Evolutionary conservation across 1,140 invertebrate genomes (phyloP).

Genomic region (Drosophila cardini): DNA sequence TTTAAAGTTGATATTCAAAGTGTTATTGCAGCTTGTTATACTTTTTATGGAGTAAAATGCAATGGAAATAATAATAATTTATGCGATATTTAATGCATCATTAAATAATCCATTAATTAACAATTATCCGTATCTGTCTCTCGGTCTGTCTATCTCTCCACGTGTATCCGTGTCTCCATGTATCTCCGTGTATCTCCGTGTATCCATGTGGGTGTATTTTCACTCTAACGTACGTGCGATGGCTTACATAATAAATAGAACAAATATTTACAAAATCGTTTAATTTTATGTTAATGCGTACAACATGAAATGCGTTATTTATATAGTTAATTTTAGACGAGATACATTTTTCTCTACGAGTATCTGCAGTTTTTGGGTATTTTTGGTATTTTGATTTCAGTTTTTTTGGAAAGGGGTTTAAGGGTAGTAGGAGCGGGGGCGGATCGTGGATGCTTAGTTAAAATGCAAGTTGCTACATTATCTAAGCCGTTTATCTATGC

Average conservation of each 20-base stretch:
- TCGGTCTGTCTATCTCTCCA: neutral
- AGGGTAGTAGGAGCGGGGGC: too few species aligned
- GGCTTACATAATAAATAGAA: constrained; percentile 68
- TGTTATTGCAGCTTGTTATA: constrained; percentile 41
- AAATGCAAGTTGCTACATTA: constrained; percentile 47
- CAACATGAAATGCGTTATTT: constrained; percentile 37
- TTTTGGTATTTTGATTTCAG: too few species aligned
- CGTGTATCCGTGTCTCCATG: too few species aligned
- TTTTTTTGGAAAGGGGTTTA: too few species aligned
- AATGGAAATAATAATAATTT: constrained; percentile 68
- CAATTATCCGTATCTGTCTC: constrained; percentile 62
- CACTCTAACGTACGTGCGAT: constrained; percentile 55
- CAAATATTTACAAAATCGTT: constrained; percentile 72
- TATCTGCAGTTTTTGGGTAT: constrained; percentile 48
- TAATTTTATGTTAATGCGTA: constrained; percentile 35
- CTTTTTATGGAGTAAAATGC: constrained; percentile 59
- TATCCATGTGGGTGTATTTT: constrained; percentile 26
- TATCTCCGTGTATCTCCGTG: neutral
- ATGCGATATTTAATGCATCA: constrained; percentile 76
- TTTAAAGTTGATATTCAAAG: constrained; percentile 48
- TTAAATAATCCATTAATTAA: constrained; percentile 82
- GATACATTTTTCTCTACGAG: constrained; percentile 30
- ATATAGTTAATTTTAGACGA: constrained; percentile 33
- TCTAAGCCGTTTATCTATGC: constrained; percentile 25
- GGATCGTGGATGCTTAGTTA: constrained; percentile 38